A percentile compares a stretch with the other conserved stretches of the same genome.
These are phyloP conservation scores for Protonemura montana DNA, from an alignment of 2,888 invertebrate species.

Conservation along the genomic window DNA sequence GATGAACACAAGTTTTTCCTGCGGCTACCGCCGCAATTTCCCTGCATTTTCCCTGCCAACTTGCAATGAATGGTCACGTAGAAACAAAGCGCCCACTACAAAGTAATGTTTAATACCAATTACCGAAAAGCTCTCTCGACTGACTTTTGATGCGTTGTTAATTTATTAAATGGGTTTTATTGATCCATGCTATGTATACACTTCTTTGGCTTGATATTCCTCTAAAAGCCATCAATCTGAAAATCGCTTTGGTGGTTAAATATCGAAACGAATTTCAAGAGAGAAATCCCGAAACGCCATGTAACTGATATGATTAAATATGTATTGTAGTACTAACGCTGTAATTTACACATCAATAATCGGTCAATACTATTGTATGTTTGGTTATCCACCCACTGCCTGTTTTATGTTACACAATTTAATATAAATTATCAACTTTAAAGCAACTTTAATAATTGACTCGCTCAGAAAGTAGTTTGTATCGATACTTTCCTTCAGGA, in stretches of 20 bases:
- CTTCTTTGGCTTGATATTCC: background rate
- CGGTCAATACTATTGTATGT: no score
- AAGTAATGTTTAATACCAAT: background rate
- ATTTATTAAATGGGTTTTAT: background rate
- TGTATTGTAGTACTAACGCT: background rate
- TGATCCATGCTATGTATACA: background rate
- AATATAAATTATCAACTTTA: no score
- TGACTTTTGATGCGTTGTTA: background rate
- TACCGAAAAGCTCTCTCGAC: background rate
- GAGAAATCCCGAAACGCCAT: background rate
- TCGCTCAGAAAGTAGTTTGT: no score
- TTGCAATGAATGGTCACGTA: background rate
- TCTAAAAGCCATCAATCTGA: background rate
- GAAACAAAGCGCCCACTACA: background rate
- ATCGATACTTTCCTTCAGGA: no score
- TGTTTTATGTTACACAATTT: no score
- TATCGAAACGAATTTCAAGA: background rate
- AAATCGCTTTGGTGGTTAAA: background rate
- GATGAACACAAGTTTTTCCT: background rate
- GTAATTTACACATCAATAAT: no score
- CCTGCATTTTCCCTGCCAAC: background rate
- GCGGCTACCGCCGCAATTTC: background rate
- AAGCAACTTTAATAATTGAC: no score
- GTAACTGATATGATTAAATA: background rate
- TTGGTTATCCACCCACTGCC: no score